Base-by-base conservation (phyloP, 2,113 vertebrate genomes). In the Phrynocephalus versicolor region DNA sequence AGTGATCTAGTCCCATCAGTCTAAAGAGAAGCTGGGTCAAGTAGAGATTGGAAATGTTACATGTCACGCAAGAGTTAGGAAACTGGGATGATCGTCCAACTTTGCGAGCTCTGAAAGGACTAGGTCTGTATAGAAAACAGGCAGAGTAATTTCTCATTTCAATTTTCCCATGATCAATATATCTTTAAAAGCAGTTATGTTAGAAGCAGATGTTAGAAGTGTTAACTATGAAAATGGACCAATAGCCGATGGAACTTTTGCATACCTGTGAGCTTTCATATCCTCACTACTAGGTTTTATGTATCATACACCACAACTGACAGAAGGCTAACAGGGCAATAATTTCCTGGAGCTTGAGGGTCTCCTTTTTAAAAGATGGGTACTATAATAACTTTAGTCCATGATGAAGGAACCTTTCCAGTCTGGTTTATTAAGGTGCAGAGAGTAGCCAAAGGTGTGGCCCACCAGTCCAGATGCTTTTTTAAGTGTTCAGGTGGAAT, bases 61-160 rank as follows among this genome's bases (percentile, higher is more conserved):
- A 69, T 8, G 0, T 12, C 62, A 41, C 7, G 69, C 0, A 45
- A 58, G 60, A 79, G 27, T 70, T 84, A 74, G 85, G 75, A 90
- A 81, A 90, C 81, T 27, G 23, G 33, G 72, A 65, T 57, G 88
- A 62, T 41, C 79, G 83, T 10, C 45, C 45, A 51, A 51, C 45
- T 51, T 5, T 51, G 45, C 45, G 10, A 51, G 45, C 45, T 6
- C 45, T 51, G 5, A 51, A 51, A 51, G 5, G 87, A 87, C 57
- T 62, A 71, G 88, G 88, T 85, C 76, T 41, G 87, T 21, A 30
- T 83, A 51, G 71, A 51, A 77, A 87, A 80, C 23, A 79, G 33
- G 78, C 62, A 81, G 6, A 89, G 23, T 76, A 21, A 82, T 89
- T 91, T 86, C 88, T 93, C 91, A 88, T 83, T 91, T 89, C 89